Percentiles rank a stretch among this genome's conserved stretches.
Evolutionary conservation across 2,888 invertebrate species (phyloP).

Genomic region (Drosophila trichaetosa): DNA sequence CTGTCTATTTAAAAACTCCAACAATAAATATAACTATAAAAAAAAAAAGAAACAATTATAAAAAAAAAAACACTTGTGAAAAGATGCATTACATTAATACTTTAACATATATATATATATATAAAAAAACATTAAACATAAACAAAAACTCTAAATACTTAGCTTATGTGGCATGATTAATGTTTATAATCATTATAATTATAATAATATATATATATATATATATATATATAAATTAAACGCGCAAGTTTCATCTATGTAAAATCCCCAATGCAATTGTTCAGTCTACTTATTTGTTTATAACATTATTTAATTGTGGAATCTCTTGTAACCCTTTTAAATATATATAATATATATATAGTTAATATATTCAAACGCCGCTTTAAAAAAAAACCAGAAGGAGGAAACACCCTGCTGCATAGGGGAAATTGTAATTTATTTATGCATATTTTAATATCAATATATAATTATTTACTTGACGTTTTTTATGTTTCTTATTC

Average conservation of each 20-base stretch:
- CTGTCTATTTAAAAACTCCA: constrained; percentile 57
- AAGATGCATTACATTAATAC: constrained; percentile 72
- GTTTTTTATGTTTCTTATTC: constrained; percentile 51
- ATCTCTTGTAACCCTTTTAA: constrained; percentile 39
- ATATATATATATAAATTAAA: constrained; percentile 29
- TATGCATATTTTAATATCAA: constrained; percentile 31
- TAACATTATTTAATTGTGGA: constrained; percentile 35
- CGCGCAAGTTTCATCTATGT: constrained; percentile 47
- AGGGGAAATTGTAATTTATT: constrained; percentile 67
- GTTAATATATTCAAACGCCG: constrained; percentile 26
- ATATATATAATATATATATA: constrained; percentile 9
- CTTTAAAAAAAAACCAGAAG: constrained; percentile 26
- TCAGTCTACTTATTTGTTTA: constrained; percentile 34
- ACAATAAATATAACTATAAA: constrained; percentile 1
- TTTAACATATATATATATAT: constrained; percentile 33
- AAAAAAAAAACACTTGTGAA: constrained; percentile 74
- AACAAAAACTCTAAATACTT: constrained; percentile 45
- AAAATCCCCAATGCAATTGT: constrained; percentile 23
- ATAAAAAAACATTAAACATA: constrained; percentile 33
- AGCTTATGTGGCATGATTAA: constrained; percentile 64
- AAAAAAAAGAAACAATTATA: constrained; percentile 59
- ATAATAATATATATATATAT: constrained; percentile 35
- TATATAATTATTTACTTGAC: constrained; percentile 44
- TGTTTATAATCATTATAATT: constrained; percentile 60
- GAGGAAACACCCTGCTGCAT: constrained; percentile 9